Base-by-base conservation (phyloP, 1,140 invertebrate species). In the Watersipora subatra region DNA sequence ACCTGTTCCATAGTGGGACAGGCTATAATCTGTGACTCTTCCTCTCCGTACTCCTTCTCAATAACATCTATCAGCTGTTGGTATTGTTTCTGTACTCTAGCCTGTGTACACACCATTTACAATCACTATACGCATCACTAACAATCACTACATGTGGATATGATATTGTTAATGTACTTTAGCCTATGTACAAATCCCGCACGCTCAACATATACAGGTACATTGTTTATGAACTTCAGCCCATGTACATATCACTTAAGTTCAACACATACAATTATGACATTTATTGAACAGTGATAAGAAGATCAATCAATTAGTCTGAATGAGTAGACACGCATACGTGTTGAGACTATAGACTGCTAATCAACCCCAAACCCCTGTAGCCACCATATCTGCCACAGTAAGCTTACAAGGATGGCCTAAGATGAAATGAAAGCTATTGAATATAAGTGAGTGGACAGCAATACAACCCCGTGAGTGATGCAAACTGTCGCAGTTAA, bases 1-100 rank as follows among this genome's bases (percentile, higher is more conserved):
- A 95, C 85, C 82, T 96, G 92, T 76, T 96, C 93, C 15, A 89
- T 85, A 2, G 91, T 86, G 0, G 93, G 93, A 79, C 90, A 93
- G 17, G 85, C 91, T 15, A 93, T 88, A 28, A 93, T 84, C 57
- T 88, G 80, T 67, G 86, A 84, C 73, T 95, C 90, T 73, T 96
- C 92, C 28, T 84, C 80, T 2, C 84, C 85, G 72, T 91, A 94
- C 65, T 87, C 84, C 57, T 86, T 85, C 67, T 82, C 85, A 0
- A 84, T 78, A 1, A 95, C 75, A 75, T 92, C 89, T 66, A 87
- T 86, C 24, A 96, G 73, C 78, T 91, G 88, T 17, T 90, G 86
- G n/a, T n/a, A n/a, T n/a, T n/a, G n/a, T n/a, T n/a, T 77, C 93
- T 95, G 28, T 85, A 85, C 61, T 87, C 89, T 17, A 93, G 87